Evolutionary conservation across 2,888 invertebrate species (phyloP), one percentile per base, ranked within the genome.

Genomic region (Pheosia gnoma): DNA sequence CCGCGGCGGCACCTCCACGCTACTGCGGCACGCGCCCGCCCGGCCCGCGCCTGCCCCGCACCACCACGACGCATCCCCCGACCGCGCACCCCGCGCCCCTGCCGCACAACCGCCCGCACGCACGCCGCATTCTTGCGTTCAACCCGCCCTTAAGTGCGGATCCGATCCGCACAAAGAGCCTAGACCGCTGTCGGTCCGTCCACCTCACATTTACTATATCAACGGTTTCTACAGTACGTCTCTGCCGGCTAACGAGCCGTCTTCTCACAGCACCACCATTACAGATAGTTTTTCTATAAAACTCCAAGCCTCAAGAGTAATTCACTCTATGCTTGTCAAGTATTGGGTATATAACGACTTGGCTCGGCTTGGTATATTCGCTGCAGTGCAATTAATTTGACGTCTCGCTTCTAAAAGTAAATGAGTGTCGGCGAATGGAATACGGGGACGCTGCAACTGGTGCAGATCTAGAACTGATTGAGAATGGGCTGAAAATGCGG

Each of bases 1-100:
- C 85, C 88, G 87, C 89, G 88, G 82, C 89, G 90, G 89, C 88
- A 88, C 90, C 88, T 89, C 87, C 90, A 89, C 92, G 89, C 87
- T 92, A 93, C 91, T 92, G 91, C 92, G 91, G 91, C 87, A 90
- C 91, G 91, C 90, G 90, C 85, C 83, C 84, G 78, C 85, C 83
- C 84, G 78, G 78, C 82, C 81, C 85, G 82, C 81, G 79, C 79
- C 64, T 75, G 78, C 80, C 83, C 83, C 86, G 84, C 83, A 74
- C 79, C 77, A 77, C 80, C 83, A 81, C 84, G 81, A 83, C 83
- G 83, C 84, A 86, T 86, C 86, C 88, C 85, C 84, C 84, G 80
- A 79, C 78, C 79, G 68, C 80, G 75, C 81, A 80, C 77, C 80
- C 79, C 80, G 71, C 80, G 62, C 78, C 77, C 80, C 77, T 79